Percentiles rank a stretch among this genome's conserved stretches.
Conservation (phyloP, 2,888 invertebrate species). For the Caenorhabditis doughertyi region DNA sequence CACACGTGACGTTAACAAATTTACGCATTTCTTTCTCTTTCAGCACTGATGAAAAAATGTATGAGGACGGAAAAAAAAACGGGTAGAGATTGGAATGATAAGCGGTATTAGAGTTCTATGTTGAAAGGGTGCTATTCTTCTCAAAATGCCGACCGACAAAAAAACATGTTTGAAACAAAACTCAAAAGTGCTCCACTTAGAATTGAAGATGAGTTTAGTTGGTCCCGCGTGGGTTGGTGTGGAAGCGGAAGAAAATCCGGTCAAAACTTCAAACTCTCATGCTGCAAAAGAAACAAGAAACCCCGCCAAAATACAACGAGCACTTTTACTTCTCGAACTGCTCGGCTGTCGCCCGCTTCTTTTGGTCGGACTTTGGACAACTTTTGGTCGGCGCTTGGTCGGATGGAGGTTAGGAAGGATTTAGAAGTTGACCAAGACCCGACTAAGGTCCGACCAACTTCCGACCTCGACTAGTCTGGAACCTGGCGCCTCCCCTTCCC, state of each 20-base stretch:
- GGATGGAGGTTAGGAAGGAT: too few relatives aligned
- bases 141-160: not conserved
- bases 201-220: conserved; percentile 37
- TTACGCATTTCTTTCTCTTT: not conserved
- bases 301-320: not conserved
- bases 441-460: too few relatives aligned
- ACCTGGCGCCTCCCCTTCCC: too few relatives aligned
- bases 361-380: too few relatives aligned
- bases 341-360: too few relatives aligned
- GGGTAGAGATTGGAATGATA: conserved; percentile 11
- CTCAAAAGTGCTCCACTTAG: conserved; percentile 37
- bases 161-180: conserved; percentile 15
- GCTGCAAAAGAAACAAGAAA: not conserved
- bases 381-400: too few relatives aligned
- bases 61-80: too few relatives aligned
- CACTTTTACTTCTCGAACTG: conserved; percentile 4
- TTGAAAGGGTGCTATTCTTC: not conserved
- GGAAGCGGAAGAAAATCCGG: conserved; percentile 2
- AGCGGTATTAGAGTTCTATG: not conserved
- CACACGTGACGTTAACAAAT: conserved; percentile 36
- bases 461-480: too few relatives aligned
- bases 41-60: not conserved
- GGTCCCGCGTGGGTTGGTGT: conserved; percentile 36
- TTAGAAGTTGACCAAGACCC: too few relatives aligned
- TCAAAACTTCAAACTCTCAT: not conserved